Evolutionary conservation across 2,113 vertebrate species (phyloP), one percentile per base, ranked within the genome.

Genomic region (Psettodes erumei): DNA sequence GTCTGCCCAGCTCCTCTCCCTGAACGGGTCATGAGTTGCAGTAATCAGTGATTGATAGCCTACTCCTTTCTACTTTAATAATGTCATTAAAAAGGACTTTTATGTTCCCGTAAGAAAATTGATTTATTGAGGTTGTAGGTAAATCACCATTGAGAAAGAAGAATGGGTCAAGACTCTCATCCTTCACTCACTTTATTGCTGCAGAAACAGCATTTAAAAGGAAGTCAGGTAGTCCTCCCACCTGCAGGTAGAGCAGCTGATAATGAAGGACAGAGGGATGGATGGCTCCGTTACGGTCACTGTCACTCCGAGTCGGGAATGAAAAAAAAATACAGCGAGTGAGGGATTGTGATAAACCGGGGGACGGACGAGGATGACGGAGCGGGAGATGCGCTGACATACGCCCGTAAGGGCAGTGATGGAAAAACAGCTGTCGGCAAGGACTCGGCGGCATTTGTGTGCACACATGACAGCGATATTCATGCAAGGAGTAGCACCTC

Each of bases 391-490:
- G 50, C 69, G 67, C 63, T 66, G 65, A 65, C 66, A 8, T 47
- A 21, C 40, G 58, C n/a, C n/a, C 61, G 40, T 55, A 40, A 81
- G 45, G 59, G 19, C 54, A 37, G 58, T n/a, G 35, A 75, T 72
- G 54, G 65, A 58, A 42, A 71, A 78, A 27, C 74, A 74, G 71
- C 71, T 82, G 75, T 61, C 50, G 54, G 21, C 25, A 76, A 81
- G 25, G 62, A 65, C 21, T 56, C 33, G 16, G 32, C 8, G 43
- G 50, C 67, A 63, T 69, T 54, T 82, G 59, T 58, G 38, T 54
- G 48, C 38, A 59, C 38, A 47, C 25, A 35, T 30, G 47, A 81
- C 55, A 28, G 64, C 33, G 13, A 55, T 67, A 79, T 81, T 83
- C 72, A 71, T 71, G 55, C 69, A 51, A 32, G 42, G 30, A 64